Percentiles rank a stretch among this genome's conserved stretches.
phyloP scores from a whole-genome alignment of 2,888 invertebrate species.

The Formica aserva region DNA sequence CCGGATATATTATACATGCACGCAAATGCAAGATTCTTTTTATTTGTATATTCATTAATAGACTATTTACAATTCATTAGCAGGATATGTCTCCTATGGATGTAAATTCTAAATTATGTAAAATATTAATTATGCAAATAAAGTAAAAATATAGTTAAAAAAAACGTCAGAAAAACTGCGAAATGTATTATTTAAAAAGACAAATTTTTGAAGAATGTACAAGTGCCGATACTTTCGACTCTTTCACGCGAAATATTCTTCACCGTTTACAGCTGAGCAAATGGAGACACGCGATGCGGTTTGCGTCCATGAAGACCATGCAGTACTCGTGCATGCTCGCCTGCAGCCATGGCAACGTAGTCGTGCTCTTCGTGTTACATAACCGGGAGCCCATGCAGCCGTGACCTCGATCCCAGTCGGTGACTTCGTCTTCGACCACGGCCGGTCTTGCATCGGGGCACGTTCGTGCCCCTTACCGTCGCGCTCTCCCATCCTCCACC shows the following conservation, averaged over 20 bases:
- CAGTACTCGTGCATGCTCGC: conserved; percentile 57
- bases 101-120: background rate
- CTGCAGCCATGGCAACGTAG: conserved; percentile 51
- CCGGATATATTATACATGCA: background rate
- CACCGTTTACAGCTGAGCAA: conserved; percentile 23
- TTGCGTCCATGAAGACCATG: conserved; percentile 38
- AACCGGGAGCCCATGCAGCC: conserved; percentile 75
- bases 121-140: background rate
- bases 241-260: conserved; percentile 24
- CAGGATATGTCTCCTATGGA: background rate
- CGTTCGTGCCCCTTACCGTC: conserved; percentile 32
- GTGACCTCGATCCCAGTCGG: conserved; percentile 80
- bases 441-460: conserved; percentile 43
- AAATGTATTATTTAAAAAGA: background rate
- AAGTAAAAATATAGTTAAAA: background rate
- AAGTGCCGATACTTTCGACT: background rate
- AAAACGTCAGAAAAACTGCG: background rate
- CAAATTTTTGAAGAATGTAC: background rate
- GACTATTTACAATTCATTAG: background rate
- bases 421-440: conserved; percentile 66
- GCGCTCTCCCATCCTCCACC: conserved; percentile 31
- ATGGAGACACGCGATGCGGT: conserved; percentile 28
- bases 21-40: background rate
- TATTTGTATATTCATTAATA: background rate
- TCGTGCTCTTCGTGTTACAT: conserved; percentile 74